Evolutionary conservation across 2,113 vertebrate species (phyloP), one percentile per base, ranked within the genome.

Genomic region (Microcebus lehilahytsara): DNA sequence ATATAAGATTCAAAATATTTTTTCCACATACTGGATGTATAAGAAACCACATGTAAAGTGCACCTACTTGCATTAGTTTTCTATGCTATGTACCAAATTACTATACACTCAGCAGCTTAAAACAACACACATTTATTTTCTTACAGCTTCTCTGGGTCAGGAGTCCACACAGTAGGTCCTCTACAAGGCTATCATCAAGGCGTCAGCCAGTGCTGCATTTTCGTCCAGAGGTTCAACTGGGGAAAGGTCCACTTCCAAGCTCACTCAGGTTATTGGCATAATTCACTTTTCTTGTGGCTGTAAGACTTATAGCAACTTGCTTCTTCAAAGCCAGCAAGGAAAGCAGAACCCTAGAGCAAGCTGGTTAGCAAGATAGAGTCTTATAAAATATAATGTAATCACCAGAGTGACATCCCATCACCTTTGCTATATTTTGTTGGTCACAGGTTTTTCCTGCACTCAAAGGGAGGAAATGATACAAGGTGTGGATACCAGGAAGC

Each of bases 251-350:
- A 5, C 37, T 81, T 88, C 77, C 58, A 37, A 25, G 53, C 17
- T 87, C n/a, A 37, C 12, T 56, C 30, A 81, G 37, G 67, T 56
- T n/a, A 46, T 58, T 88, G 66, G 46, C 16, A 49, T n/a, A 64
- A 62, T 79, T 79, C 53, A 11, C 37, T 84, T 72, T 86, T 58
- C 66, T 85, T 53, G 40, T n/a, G 32, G 23, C 22, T 81, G 2
- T 75, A 51, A 66, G 37, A 69, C 12, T 93, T 58, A 66, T 0
- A 83, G 34, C 3, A 34, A 4, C 49, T 40, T 95, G 4, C 25
- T 84, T 85, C 20, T 84, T 91, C 60, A 49, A 78, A 91, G 5
- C 7, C 34, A 71, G n/a, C 20, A 81, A 93, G 30, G 32, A 80
- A 88, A 64, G 10, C 32, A 85, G 85, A 67, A 60, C 6, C 6